A percentile compares a stretch with the other conserved stretches of the same genome.
Evolutionary conservation across 1,140 invertebrate genomes (phyloP).

Genomic region (Drosophila sproati): DNA sequence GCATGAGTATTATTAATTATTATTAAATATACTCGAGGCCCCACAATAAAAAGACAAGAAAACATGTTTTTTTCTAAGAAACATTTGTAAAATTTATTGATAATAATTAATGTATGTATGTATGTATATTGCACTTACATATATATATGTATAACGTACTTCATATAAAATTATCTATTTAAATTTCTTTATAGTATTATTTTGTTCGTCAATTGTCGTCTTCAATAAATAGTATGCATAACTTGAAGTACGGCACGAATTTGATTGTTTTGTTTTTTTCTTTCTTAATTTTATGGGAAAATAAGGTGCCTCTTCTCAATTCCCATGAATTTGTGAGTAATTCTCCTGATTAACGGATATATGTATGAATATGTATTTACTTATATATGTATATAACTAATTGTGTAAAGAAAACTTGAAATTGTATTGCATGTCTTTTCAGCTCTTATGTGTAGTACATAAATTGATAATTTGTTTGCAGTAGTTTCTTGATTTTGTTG

Average conservation of each 20-base stretch:
- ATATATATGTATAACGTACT: conserved; percentile 28
- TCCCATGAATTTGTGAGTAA: conserved; percentile 27
- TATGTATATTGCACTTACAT: conserved; percentile 45
- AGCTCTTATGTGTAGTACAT: conserved; percentile 42
- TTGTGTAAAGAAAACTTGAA: conserved; percentile 52
- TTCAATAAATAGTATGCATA: conserved; percentile 18
- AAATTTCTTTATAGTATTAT: conserved; percentile 27
- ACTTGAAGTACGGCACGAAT: conserved; percentile 21
- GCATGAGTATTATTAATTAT: no score
- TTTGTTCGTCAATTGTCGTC: conserved; percentile 4
- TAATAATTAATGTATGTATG: conserved; percentile 35
- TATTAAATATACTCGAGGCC: no score
- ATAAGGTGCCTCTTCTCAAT: conserved; percentile 26
- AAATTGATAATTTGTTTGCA: conserved; percentile 38
- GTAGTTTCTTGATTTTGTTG: conserved; percentile 23
- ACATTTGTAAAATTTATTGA: conserved; percentile 60
- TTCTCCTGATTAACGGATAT: conserved; percentile 18
- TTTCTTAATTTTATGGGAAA: conserved; percentile 31
- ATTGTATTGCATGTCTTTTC: conserved; percentile 62
- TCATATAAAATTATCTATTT: conserved; percentile 49
- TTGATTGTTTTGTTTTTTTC: conserved; percentile 12
- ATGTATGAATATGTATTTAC: conserved; percentile 17
- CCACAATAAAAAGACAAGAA: not conserved
- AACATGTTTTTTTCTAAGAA: conserved; percentile 39
- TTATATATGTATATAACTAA: conserved; percentile 34